These are phyloP conservation scores for Peromyscus aztecus DNA, from an alignment of 2,797 vertebrate species.

Conservation along the genomic window DNA sequence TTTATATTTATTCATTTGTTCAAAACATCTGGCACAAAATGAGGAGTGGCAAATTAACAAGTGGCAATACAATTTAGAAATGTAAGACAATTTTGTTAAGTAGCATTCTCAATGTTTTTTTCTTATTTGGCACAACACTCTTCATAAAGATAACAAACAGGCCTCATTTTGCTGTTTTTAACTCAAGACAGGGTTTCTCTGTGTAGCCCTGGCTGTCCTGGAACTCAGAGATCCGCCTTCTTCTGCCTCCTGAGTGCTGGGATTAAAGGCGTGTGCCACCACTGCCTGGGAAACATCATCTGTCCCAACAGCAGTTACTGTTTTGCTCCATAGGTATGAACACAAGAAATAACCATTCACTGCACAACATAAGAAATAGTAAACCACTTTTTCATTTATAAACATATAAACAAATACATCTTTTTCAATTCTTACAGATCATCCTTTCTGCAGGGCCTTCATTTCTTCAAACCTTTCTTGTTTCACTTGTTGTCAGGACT, in stretches of 20 bases:
- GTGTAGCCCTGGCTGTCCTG: neutral
- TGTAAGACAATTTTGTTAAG: neutral
- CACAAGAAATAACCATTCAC: constrained; percentile 33
- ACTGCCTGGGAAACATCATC: neutral
- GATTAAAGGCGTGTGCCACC: neutral
- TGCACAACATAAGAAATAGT: constrained; percentile 16
- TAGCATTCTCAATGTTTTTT: neutral
- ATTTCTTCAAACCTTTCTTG: constrained; percentile 65
- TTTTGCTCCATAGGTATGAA: constrained; percentile 15
- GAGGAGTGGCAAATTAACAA: neutral
- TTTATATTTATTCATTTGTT: constrained; percentile 32
- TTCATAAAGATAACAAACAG: neutral
- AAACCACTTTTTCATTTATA: constrained; percentile 46
- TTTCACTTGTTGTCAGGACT: constrained; percentile 61
- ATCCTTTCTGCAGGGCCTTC: constrained; percentile 65
- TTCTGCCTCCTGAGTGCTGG: neutral
- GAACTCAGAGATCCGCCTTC: neutral
- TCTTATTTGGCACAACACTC: neutral
- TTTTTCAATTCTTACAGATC: constrained; percentile 59
- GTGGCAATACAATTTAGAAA: constrained; percentile 26
- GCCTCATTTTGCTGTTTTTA: neutral
- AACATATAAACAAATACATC: neutral
- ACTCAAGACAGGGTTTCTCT: neutral
- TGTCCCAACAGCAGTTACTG: constrained; percentile 33
- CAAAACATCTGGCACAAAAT: constrained; percentile 30